phyloP scores from a whole-genome alignment of 2,113 vertebrate genomes.

The Phalacrocorax brasilianus region DNA sequence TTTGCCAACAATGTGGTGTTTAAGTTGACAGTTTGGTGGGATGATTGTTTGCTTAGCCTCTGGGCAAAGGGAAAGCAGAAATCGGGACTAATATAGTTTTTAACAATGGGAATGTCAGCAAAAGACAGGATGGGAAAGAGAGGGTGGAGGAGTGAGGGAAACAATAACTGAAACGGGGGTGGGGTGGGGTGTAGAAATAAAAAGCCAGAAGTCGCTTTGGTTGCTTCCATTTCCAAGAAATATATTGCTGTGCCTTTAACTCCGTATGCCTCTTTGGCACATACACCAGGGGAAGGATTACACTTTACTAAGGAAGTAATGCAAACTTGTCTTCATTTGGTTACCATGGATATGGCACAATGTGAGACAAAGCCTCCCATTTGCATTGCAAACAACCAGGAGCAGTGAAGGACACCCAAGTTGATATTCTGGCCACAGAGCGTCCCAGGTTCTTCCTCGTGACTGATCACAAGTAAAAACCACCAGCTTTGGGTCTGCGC shows the following conservation, averaged over 20 bases:
- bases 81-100: background rate
- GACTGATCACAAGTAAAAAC: constrained; percentile 14
- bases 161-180: background rate
- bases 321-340: constrained; percentile 72
- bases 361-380: constrained; percentile 61
- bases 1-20: constrained; percentile 32
- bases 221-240: constrained; percentile 6
- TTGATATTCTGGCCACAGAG: constrained; percentile 60
- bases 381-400: constrained; percentile 78
- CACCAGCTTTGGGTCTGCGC: background rate
- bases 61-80: background rate
- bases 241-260: constrained; percentile 37
- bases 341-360: constrained; percentile 74
- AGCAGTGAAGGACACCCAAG: constrained; percentile 56
- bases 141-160: background rate
- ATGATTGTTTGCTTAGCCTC: background rate
- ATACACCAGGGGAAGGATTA: constrained; percentile 27
- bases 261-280: constrained; percentile 42
- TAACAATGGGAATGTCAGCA: background rate
- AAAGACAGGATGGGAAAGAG: background rate
- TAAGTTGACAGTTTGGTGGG: background rate
- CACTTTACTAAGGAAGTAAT: constrained; percentile 64
- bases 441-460: background rate
- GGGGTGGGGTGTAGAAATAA: too few relatives aligned
- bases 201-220: background rate